Conservation (phyloP, 2,888 invertebrate species). For the Pogonocherus hispidulus region DNA sequence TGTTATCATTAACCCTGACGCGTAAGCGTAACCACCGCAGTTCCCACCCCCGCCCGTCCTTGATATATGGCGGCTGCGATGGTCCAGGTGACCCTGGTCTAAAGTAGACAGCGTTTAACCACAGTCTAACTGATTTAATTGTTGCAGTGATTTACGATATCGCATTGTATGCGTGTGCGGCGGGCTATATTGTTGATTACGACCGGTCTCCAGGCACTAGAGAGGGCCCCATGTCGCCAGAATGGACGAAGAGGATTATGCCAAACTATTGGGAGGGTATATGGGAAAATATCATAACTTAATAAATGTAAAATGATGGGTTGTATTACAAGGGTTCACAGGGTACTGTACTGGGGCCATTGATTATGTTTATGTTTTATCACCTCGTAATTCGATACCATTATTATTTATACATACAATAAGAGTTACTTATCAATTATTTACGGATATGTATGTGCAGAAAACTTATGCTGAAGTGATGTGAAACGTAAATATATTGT, state of each 20-base stretch:
- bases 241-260: not conserved
- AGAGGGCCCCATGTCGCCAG: not conserved
- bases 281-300: not conserved
- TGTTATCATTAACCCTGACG: slow-evolving; percentile 40
- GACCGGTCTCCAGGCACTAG: slow-evolving; percentile 47
- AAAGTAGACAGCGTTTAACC: slow-evolving; percentile 65
- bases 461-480: no score
- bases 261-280: not conserved
- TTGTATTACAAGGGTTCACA: not conserved
- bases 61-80: slow-evolving; percentile 53
- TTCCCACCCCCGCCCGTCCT: slow-evolving; percentile 34
- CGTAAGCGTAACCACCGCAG: slow-evolving; percentile 15
- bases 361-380: no score
- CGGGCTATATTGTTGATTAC: slow-evolving; percentile 56
- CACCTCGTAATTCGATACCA: no score
- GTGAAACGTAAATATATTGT: no score
- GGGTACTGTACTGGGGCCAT: not conserved
- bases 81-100: slow-evolving; percentile 63
- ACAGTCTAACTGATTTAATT: slow-evolving; percentile 66
- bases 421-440: no score
- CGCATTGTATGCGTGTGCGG: slow-evolving; percentile 55
- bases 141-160: slow-evolving; percentile 65
- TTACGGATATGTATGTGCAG: no score
- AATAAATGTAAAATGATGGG: not conserved
- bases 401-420: no score